Percentiles rank a stretch among this genome's conserved stretches.
Conservation (phyloP, 1,140 invertebrate genomes). For the Dolichoris vasculosae region DNA sequence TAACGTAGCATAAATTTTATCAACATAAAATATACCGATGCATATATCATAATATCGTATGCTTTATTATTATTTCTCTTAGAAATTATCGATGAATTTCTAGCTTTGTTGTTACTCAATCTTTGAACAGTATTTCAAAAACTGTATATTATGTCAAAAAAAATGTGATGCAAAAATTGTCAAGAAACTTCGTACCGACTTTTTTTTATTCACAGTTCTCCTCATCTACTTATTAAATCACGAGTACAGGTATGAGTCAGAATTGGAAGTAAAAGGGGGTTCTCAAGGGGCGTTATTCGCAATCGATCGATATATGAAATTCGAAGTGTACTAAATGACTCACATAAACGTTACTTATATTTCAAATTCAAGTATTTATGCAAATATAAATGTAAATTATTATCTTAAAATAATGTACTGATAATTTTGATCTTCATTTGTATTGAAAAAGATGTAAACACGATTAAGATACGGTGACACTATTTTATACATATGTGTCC, state of each 20-base stretch:
- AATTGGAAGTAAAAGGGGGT: constrained; percentile 14
- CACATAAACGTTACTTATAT: background rate
- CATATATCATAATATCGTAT: background rate
- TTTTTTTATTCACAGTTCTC: background rate
- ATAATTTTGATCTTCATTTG: background rate
- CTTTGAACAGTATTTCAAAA: no score
- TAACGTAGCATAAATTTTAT: no score
- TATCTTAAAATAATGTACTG: background rate
- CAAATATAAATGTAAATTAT: background rate
- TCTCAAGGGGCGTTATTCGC: constrained; percentile 45
- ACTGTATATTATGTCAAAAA: background rate
- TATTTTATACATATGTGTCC: background rate
- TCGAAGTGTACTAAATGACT: background rate
- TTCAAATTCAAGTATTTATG: constrained; percentile 22
- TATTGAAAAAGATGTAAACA: no score
- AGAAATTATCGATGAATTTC: background rate
- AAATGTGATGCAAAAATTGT: constrained; percentile 24
- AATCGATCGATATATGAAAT: constrained; percentile 40
- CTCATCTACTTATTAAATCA: constrained; percentile 31
- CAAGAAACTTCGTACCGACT: background rate
- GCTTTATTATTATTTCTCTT: background rate
- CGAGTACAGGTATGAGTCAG: constrained; percentile 42
- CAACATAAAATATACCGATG: background rate
- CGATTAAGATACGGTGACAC: no score
- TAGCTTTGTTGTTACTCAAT: background rate